Evolutionary conservation across 2,797 vertebrate species (phyloP), one percentile per base, ranked within the genome.

Genomic region (Mastacembelus armatus): DNA sequence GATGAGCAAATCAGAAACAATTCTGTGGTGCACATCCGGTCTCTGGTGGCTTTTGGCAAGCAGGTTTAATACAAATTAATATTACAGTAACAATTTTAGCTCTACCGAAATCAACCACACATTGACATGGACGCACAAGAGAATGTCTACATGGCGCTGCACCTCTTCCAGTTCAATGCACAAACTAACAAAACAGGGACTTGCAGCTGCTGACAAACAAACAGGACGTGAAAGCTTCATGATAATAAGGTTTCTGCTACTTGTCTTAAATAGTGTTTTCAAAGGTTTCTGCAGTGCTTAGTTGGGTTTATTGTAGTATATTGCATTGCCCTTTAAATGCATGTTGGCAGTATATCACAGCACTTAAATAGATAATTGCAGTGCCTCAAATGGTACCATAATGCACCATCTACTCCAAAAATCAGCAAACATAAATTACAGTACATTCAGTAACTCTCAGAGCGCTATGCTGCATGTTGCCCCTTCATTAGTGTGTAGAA

Each of bases 21-120:
- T 36, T 52, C 43, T 61, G 49, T 77, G 57, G 59, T 66, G 56
- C 49, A 66, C 64, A 81, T 80, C 72, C 64, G n/a, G 60, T 51
- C 66, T 91, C 77, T 93, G 72, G 85, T 92, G 95, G 92, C 93
- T 94, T 96, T 95, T 91, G 93, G 96, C 96, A 96, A 98, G 97
- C 96, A 95, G 94, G 94, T 96, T 92, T 96, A 97, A 97, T 98
- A 94, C 92, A 95, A 94, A 98, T 85, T 87, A 97, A 94, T 92
- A 92, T 94, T 93, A 95, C 94, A 96, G 92, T 94, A 93, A 95
- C 95, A 94, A 94, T 93, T 93, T 94, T 93, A 96, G 96, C 94
- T 94, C 95, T 94, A 98, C 95, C 94, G 92, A 97, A 97, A 95
- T 93, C 88, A 96, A 95, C 91, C 90, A 94, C 91, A 96, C 93